Evolutionary conservation across 2,888 invertebrate species (phyloP).

Genomic region (Lordiphosa fenestrarum): DNA sequence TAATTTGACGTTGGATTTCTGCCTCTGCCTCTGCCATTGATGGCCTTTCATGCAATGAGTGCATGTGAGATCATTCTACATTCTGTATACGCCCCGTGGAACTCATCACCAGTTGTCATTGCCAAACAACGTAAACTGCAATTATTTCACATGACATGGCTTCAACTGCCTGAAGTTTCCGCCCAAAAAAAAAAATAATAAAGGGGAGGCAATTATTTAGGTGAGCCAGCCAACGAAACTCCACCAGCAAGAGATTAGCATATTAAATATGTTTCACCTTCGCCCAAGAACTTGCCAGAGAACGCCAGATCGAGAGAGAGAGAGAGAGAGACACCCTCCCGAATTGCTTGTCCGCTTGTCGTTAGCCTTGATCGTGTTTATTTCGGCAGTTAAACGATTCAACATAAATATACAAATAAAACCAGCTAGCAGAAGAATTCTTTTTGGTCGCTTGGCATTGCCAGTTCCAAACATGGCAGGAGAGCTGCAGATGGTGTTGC

Average conservation of each 20-base stretch:
- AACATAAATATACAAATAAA: constrained; percentile 52
- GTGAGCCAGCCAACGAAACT: neutral
- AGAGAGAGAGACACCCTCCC: constrained; percentile 18
- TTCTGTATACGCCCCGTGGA: constrained; percentile 66
- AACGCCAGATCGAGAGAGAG: neutral
- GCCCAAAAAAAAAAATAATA: constrained; percentile 32
- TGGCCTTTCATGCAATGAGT: constrained; percentile 58
- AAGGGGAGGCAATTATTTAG: neutral
- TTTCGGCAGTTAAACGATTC: constrained; percentile 62
- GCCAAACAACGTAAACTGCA: constrained; percentile 63
- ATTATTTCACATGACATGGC: constrained; percentile 72
- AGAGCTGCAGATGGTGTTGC: too few species aligned
- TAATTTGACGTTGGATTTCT: constrained; percentile 47
- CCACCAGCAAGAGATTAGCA: constrained; percentile 51
- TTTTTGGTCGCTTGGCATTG: too few species aligned
- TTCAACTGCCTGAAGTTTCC: constrained; percentile 34
- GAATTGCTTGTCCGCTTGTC: constrained; percentile 28
- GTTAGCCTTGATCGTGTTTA: constrained; percentile 70
- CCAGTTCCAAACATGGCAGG: too few species aligned
- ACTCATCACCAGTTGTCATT: constrained; percentile 48
- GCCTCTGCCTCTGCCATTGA: constrained; percentile 9
- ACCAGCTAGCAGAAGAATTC: constrained; percentile 5
- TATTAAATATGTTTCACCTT: constrained; percentile 52
- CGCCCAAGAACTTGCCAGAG: constrained; percentile 9
- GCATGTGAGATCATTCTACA: constrained; percentile 71